Base-by-base conservation (phyloP, 1,140 invertebrate genomes). In the Brachionus koreanus region DNA sequence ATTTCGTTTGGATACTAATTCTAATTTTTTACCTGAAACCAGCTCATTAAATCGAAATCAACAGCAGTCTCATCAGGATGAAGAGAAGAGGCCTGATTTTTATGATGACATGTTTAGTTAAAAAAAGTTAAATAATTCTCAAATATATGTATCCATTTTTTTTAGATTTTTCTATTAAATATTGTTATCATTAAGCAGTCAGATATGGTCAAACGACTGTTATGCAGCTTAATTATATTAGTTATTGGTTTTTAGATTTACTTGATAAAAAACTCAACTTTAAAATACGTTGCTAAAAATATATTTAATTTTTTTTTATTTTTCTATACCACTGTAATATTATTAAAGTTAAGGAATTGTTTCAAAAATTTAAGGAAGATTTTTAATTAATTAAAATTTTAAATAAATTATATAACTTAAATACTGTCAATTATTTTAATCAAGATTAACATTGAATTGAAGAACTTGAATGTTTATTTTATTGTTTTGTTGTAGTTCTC, bases 101-200 rank as follows among this genome's bases (percentile, higher is more conserved):
- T 79, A 79, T 9, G 76, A 79, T 42, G 76, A 79, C n/a, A 79
- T 79, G 76, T 79, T 79, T 29, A 79, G 76, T 61, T 79, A 37
- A 61, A 61, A 6, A 3, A 77, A 35, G 42, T 42, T 9, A 37
- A 16, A 42, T 35, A 12, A 35, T 19, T 79, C 39, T 23, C 10
- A 61, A 61, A 9, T 19, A 25, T 61, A 25, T 79, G 52, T 61
- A 61, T 23, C 19, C 49, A 12, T 65, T 79, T 65, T 79, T 77
- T 72, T 5, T 35, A 5, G 12, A 43, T 57, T 57, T 57, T 57
- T 29, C 3, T 7, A 57, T 57, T 19, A 23, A 19, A 57, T 57
- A 57, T 57, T 57, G 49, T 57, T 57, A 57, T 57, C 19, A 19
- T 57, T 0, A 23, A 57, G 49, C 49, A 57, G 49, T 6, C 19